These are phyloP conservation scores for Lagorchestes hirsutus DNA, from an alignment of 2,797 vertebrate species.

Conservation along the genomic window DNA sequence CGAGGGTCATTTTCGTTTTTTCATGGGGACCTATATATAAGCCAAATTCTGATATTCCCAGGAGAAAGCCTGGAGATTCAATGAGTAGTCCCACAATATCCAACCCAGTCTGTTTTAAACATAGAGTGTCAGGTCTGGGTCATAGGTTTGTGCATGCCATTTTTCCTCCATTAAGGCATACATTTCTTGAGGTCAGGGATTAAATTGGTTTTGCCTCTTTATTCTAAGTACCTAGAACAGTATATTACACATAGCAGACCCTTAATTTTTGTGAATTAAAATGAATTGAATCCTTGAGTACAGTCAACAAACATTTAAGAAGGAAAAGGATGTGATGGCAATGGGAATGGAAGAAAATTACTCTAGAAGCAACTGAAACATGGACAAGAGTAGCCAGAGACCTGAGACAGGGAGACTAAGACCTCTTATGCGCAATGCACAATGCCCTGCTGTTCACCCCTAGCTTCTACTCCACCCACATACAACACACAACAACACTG, in stretches of 20 bases:
- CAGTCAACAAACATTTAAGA: not conserved
- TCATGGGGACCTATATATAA: not conserved
- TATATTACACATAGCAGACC: not conserved
- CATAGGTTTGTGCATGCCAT: not conserved
- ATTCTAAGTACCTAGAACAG: not conserved
- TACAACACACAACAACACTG: not conserved
- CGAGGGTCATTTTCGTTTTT: not conserved
- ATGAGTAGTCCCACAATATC: not conserved
- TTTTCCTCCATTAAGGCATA: not conserved
- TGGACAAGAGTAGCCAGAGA: not conserved
- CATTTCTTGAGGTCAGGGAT: not conserved
- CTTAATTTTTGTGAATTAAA: not conserved
- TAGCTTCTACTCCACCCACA: not conserved
- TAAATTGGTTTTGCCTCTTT: not conserved
- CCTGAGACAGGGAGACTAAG: not conserved
- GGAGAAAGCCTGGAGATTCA: not conserved
- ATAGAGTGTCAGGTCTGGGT: not conserved
- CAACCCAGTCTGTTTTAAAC: not conserved
- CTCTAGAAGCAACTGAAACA: not conserved
- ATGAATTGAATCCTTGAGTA: not conserved
- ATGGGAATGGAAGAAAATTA: not conserved
- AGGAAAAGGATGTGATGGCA: not conserved
- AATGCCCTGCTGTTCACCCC: not conserved
- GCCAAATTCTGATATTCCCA: not conserved
- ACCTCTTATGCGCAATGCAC: not conserved